Conservation (phyloP, 2,797 vertebrate species). For the Alosa sapidissima region DNA sequence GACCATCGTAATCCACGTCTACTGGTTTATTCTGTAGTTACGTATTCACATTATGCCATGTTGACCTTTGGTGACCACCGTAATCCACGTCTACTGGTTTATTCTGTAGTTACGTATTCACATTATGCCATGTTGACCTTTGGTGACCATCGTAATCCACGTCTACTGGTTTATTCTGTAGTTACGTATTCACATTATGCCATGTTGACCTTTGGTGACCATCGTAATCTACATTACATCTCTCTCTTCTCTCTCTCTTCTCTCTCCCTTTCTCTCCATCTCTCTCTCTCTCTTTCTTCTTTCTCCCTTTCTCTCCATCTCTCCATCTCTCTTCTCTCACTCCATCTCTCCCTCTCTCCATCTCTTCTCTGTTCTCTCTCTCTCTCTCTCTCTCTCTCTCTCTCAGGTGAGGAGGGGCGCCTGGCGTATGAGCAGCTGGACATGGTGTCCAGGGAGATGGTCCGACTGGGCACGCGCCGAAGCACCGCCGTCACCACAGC, state of each 20-base stretch:
- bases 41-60: background rate
- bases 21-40: too few relatives aligned
- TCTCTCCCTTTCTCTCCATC: background rate
- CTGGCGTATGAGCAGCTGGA: constrained; percentile 93
- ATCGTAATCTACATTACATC: too few relatives aligned
- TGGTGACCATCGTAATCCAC: background rate
- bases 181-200: background rate
- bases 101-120: background rate
- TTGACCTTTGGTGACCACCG: background rate
- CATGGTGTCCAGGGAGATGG: constrained; percentile 83
- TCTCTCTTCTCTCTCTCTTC: background rate
- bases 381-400: background rate
- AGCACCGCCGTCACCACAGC: constrained; percentile 87
- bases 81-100: too few relatives aligned
- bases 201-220: background rate
- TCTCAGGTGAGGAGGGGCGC: constrained; percentile 89
- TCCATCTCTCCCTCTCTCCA: too few relatives aligned
- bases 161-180: too few relatives aligned
- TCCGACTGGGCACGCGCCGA: constrained; percentile 76
- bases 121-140: background rate
- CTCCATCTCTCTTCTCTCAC: background rate
- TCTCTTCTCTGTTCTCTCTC: background rate
- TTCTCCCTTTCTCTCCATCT: too few relatives aligned
- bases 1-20: background rate
- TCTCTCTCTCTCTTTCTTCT: background rate